phyloP scores from a whole-genome alignment of 2,797 vertebrate species.

The Halcyon leucocephala region DNA sequence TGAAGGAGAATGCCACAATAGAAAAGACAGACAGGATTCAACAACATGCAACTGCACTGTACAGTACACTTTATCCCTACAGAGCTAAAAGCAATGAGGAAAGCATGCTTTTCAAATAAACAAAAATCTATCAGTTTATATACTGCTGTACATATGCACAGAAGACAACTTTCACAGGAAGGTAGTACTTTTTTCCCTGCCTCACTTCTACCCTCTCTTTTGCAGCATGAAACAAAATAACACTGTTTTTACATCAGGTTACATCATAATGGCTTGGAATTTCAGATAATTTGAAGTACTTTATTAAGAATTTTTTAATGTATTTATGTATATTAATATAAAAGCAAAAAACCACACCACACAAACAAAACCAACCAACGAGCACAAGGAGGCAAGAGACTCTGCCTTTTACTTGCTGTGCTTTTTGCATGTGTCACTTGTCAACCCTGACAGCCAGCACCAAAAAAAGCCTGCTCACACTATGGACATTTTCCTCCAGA shows the following conservation, averaged over 20 bases:
- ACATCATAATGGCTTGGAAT: neutral
- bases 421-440: neutral
- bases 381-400: neutral
- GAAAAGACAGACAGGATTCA: neutral
- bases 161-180: neutral
- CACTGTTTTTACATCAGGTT: neutral
- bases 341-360: too few relatives aligned
- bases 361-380: neutral
- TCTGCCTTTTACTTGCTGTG: neutral
- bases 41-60: neutral
- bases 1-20: neutral
- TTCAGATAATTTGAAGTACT: neutral
- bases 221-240: neutral
- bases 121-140: neutral
- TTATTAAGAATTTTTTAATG: neutral
- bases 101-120: neutral
- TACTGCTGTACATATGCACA: neutral
- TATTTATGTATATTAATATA: too few relatives aligned
- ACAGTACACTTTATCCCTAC: neutral
- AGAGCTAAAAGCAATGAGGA: neutral
- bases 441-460: neutral
- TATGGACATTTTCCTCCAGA: neutral
- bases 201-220: neutral
- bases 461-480: neutral
- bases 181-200: fast-evolving